phyloP scores from a whole-genome alignment of 2,113 vertebrate species.

The Rattus norvegicus region GRCr8 NC_086024.1:131137501-131138000 shows the following conservation, averaged over 20 bases:
- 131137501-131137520: neutral
- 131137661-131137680: fast-evolving
- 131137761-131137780: fast-evolving
- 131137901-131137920: neutral
- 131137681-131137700: neutral
- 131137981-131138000: fast-evolving
- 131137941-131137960: fast-evolving
- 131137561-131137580: fast-evolving
- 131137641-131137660: neutral
- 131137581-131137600: fast-evolving
- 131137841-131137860: fast-evolving
- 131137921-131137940: neutral
- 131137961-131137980: neutral
- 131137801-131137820: neutral
- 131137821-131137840: fast-evolving
- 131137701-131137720: too few relatives aligned
- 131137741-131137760: neutral
- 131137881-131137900: fast-evolving
- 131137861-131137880: fast-evolving
- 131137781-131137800: neutral
- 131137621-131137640: too few relatives aligned
- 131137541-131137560: neutral
- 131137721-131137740: neutral
- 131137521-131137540: neutral
- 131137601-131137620: neutral